A percentile compares a stretch with the other conserved stretches of the same genome.
Conservation (phyloP, 2,888 invertebrate species). For the Cheilosia grossa region DNA sequence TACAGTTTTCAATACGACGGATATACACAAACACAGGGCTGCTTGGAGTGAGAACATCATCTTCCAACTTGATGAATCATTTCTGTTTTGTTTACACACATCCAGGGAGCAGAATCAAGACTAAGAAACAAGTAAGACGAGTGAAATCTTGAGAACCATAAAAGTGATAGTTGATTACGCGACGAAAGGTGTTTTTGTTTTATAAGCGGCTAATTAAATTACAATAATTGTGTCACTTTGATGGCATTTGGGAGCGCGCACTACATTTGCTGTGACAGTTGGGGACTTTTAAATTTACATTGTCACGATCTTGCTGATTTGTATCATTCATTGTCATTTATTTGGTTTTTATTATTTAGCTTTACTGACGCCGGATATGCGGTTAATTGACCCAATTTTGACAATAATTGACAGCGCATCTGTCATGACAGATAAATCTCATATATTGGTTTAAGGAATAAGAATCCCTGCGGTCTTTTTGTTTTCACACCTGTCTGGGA, state of each 20-base stretch:
- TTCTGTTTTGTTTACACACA: constrained; percentile 11
- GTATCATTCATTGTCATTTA: background rate
- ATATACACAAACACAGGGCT: constrained; percentile 1
- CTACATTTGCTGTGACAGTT: constrained; percentile 20
- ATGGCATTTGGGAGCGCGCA: constrained; percentile 43
- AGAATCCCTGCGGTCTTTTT: too few species aligned
- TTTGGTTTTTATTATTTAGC: background rate
- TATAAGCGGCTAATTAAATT: constrained; percentile 68
- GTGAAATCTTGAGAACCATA: constrained; percentile 37
- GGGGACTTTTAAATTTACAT: background rate
- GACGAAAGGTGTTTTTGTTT: constrained; percentile 69
- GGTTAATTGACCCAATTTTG: constrained; percentile 22
- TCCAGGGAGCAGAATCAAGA: background rate
- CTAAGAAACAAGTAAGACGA: constrained; percentile 28
- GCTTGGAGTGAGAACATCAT: background rate
- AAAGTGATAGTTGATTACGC: constrained; percentile 69
- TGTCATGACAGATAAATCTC: too few species aligned
- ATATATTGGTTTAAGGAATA: too few species aligned
- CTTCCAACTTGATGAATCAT: constrained; percentile 39
- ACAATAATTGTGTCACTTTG: constrained; percentile 71
- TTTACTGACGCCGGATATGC: background rate
- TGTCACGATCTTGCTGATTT: background rate
- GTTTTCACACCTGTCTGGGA: too few species aligned
- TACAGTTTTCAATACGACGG: constrained; percentile 60
- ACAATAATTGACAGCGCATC: background rate